Percentiles rank a stretch among this genome's conserved stretches.
These are phyloP conservation scores for Manis pentadactyla DNA, from an alignment of 2,797 vertebrate genomes.

Conservation along the genomic window DNA sequence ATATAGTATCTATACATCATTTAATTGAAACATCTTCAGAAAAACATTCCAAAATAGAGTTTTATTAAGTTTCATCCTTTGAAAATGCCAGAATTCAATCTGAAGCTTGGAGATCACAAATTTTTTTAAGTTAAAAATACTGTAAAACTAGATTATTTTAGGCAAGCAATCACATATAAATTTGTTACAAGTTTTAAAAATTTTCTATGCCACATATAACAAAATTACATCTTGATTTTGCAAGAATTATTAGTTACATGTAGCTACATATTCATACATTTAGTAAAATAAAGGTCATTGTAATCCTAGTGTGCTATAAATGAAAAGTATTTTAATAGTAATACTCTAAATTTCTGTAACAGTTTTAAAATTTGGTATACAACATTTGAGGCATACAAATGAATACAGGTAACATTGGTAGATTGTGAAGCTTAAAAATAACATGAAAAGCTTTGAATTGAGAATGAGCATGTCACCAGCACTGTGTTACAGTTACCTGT, in stretches of 20 bases:
- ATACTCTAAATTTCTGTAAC: background rate
- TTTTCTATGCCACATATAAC: background rate
- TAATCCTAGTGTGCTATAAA: background rate
- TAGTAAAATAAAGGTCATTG: background rate
- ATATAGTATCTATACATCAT: background rate
- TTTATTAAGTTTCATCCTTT: slow-evolving; percentile 15
- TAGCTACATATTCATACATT: background rate
- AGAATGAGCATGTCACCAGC: background rate
- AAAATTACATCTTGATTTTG: background rate
- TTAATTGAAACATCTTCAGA: slow-evolving; percentile 50
- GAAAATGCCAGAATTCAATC: background rate
- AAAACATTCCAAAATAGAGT: background rate
- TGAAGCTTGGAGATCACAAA: background rate
- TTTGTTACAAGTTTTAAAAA: background rate
- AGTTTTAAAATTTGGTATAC: background rate
- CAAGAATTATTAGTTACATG: background rate
- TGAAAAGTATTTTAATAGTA: background rate
- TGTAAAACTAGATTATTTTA: background rate
- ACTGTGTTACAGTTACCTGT: no score
- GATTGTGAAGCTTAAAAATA: background rate
- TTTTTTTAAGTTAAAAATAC: background rate
- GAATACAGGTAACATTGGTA: background rate
- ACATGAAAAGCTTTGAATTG: background rate
- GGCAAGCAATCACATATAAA: background rate
- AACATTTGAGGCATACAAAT: background rate